Conservation (phyloP, 2,888 invertebrate genomes). For the Monochamus alternatus region DNA sequence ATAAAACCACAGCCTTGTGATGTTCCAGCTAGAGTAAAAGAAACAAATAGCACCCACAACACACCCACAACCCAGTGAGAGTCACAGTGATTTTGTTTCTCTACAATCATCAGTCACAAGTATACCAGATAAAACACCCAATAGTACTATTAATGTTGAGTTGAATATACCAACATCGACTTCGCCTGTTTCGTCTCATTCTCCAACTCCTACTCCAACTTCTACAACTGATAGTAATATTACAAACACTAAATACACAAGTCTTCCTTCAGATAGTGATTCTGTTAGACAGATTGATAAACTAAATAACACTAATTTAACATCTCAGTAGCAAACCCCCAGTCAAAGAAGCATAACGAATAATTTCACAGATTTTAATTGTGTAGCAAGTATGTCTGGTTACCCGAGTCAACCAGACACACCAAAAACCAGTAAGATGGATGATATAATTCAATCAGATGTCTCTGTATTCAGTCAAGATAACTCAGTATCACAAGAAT, state of each 20-base stretch:
- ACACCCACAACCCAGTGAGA: slow-evolving; percentile 48
- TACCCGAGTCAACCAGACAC: slow-evolving; percentile 63
- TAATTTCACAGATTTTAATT: slow-evolving; percentile 69
- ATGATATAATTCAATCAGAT: slow-evolving; percentile 66
- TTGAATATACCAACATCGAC: slow-evolving; percentile 59
- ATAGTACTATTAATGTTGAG: slow-evolving; percentile 68
- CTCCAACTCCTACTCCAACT: slow-evolving; percentile 69
- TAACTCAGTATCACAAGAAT: slow-evolving; percentile 65
- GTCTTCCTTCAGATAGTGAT: slow-evolving; percentile 67
- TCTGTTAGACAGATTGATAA: slow-evolving; percentile 65
- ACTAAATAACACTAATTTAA: slow-evolving; percentile 63
- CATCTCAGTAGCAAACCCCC: slow-evolving; percentile 71
- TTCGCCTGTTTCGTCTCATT: slow-evolving; percentile 66
- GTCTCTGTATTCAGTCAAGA: slow-evolving; percentile 64
- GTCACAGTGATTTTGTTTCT: slow-evolving; percentile 61
- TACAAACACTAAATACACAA: slow-evolving; percentile 65
- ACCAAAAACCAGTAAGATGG: slow-evolving; percentile 68
- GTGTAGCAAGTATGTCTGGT: slow-evolving; percentile 69
- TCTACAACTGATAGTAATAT: slow-evolving; percentile 70
- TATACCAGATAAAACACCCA: slow-evolving; percentile 68
- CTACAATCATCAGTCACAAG: slow-evolving; percentile 67
- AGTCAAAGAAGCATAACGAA: slow-evolving; percentile 65
- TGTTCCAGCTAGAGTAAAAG: slow-evolving; percentile 57
- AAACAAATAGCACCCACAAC: slow-evolving; percentile 59
- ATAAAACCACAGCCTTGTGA: slow-evolving; percentile 61